Percentiles rank a stretch among this genome's conserved stretches.
Conservation (phyloP, 2,113 vertebrate genomes). For the Pterocles burchelli region DNA sequence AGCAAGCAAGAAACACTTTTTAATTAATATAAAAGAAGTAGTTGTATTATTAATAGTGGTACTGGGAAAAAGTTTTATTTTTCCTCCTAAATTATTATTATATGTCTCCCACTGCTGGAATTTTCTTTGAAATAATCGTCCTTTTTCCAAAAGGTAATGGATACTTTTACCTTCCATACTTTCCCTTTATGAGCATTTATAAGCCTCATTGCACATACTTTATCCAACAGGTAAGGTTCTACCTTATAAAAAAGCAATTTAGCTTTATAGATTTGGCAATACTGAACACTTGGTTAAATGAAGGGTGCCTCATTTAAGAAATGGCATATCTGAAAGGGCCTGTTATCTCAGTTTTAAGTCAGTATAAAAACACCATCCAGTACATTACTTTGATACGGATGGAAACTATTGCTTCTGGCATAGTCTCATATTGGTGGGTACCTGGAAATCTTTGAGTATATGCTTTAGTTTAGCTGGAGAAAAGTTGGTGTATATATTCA, state of each 20-base stretch:
- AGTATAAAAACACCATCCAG: background rate
- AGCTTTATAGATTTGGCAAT: constrained; percentile 63
- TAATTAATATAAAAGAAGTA: constrained; percentile 68
- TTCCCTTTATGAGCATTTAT: constrained; percentile 64
- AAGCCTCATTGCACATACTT: constrained; percentile 68
- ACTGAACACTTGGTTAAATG: constrained; percentile 42
- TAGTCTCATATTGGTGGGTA: background rate
- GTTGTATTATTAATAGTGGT: constrained; percentile 62
- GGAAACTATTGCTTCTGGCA: background rate
- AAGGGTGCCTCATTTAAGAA: constrained; percentile 50
- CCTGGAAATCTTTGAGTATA: background rate
- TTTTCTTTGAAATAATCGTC: constrained; percentile 64
- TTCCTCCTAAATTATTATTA: constrained; percentile 61
- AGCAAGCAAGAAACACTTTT: constrained; percentile 48
- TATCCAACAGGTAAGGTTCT: constrained; percentile 63
- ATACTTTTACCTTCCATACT: constrained; percentile 54
- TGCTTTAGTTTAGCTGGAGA: background rate
- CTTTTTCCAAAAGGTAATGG: constrained; percentile 67
- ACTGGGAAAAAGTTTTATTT: constrained; percentile 68
- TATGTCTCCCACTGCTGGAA: constrained; percentile 57
- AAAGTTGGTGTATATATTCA: background rate
- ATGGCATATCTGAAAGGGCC: constrained; percentile 29
- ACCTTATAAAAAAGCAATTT: constrained; percentile 69
- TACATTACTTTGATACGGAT: background rate
- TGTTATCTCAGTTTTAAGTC: constrained; percentile 28